Base-by-base conservation (phyloP, 2,888 invertebrate species). In the Pyrrhia umbra region DNA sequence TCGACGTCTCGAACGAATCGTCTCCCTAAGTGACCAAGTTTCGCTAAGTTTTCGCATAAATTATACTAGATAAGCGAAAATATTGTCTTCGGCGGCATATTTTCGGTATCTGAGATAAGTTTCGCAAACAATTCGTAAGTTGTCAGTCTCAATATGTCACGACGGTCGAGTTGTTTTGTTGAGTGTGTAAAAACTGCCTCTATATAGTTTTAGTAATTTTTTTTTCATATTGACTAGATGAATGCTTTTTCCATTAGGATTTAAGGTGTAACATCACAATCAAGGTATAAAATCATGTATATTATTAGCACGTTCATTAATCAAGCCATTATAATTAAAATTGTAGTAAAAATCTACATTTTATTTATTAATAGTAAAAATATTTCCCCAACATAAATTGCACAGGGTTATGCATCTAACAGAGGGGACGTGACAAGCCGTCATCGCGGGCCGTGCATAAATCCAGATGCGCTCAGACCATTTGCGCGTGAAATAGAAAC, bases 61-160 rank as follows among this genome's bases (percentile, higher is more conserved):
- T 95, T 94, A 93, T 86, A 65, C 63, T 52, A 89, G 94, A 93
- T 94, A 95, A 94, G 90, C 90, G 91, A 92, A 94, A 94, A 94
- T 94, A 94, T 94, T 94, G 94, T 94, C 93, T 92, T 90, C 89
- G 75, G 80, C 68, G 80, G 87, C 92, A 94, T 93, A 93, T 92
- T 94, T 94, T 90, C 88, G 80, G 87, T 87, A 88, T 85, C 87
- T 87, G 68, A 85, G 90, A 88, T 88, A 90, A 92, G 85, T 93
- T 92, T 45, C 71, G 66, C 89, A 88, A 92, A 92, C 91, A 92
- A 90, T 90, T 88, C 81, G 77, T 87, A 86, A 86, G 75, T 80
- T 80, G 81, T 82, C 80, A 83, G 77, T 84, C 82, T 84, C 84
- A 84, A 84, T 86, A 85, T 79, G 87, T 85, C 80, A 73, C 58